These are phyloP conservation scores for Tachuris rubrigastra DNA, from an alignment of 2,113 vertebrate genomes.

Conservation along the genomic window DNA sequence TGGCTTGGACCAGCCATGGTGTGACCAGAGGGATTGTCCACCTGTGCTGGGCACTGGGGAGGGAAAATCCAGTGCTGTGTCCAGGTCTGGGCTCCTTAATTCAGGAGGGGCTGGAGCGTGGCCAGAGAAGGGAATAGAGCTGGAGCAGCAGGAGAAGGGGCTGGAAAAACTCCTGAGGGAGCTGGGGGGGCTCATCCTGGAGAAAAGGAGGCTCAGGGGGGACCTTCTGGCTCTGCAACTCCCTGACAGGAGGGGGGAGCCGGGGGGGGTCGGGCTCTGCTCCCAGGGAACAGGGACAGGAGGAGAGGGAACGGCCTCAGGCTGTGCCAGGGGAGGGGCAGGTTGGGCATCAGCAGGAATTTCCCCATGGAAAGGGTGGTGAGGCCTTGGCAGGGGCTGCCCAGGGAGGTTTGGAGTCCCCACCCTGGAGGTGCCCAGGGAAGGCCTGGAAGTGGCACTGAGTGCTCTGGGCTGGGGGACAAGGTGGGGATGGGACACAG, in stretches of 20 bases:
- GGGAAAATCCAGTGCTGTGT: neutral
- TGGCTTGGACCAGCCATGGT: neutral
- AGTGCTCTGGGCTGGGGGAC: neutral
- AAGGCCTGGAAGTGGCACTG: fast-evolving
- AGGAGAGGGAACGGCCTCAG: neutral
- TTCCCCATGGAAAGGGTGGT: neutral
- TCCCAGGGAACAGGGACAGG: neutral
- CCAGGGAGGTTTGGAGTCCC: neutral
- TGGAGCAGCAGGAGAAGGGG: neutral
- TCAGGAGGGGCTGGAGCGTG: neutral
- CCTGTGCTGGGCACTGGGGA: neutral
- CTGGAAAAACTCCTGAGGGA: neutral
- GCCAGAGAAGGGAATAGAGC: neutral
- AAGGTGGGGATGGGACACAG: neutral
- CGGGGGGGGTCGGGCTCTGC: too few relatives aligned
- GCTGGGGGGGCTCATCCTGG: neutral
- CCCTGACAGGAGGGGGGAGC: too few relatives aligned
- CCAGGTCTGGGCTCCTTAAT: neutral
- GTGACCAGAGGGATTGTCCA: neutral
- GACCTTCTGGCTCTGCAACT: too few relatives aligned
- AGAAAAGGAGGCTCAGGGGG: too few relatives aligned
- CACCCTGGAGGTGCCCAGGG: neutral
- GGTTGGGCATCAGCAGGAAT: neutral
- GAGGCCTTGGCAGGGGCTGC: neutral
- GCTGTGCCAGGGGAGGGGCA: neutral